Percentiles rank a stretch among this genome's conserved stretches.
These are phyloP conservation scores for Pseudochromis fuscus DNA, from an alignment of 2,797 vertebrate species.

Conservation along the genomic window DNA sequence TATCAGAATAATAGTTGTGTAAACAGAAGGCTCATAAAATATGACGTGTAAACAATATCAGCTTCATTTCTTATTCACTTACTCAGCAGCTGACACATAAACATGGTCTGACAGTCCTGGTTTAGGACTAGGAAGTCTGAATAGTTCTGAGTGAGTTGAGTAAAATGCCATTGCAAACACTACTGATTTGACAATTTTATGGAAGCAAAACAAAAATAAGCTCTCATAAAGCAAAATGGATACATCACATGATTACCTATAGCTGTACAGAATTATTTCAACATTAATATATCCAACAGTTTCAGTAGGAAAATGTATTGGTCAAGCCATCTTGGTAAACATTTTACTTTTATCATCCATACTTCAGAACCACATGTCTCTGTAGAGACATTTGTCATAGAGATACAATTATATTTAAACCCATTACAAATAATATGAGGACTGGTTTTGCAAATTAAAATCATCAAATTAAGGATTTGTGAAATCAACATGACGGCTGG, in stretches of 20 bases:
- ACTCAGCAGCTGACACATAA: conserved; percentile 30
- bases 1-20: conserved; percentile 3
- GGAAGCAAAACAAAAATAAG: not conserved
- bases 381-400: not conserved
- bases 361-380: not conserved
- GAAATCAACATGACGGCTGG: not conserved
- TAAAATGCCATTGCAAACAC: not conserved
- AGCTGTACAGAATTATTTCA: not conserved
- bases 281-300: not conserved
- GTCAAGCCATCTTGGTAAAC: not conserved
- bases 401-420: too few species aligned
- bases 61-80: conserved; percentile 25
- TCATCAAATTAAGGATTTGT: not conserved
- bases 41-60: conserved; percentile 19
- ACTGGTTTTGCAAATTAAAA: too few species aligned
- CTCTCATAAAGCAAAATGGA: not conserved
- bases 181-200: conserved; percentile 3
- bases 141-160: not conserved
- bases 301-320: not conserved
- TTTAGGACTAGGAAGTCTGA: not conserved
- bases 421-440: not conserved
- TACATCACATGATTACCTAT: not conserved
- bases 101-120: not conserved
- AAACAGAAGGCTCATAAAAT: conserved; percentile 40
- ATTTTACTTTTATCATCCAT: not conserved